phyloP scores from a whole-genome alignment of 2,113 vertebrate species.

The Aegotheles bennettii region DNA sequence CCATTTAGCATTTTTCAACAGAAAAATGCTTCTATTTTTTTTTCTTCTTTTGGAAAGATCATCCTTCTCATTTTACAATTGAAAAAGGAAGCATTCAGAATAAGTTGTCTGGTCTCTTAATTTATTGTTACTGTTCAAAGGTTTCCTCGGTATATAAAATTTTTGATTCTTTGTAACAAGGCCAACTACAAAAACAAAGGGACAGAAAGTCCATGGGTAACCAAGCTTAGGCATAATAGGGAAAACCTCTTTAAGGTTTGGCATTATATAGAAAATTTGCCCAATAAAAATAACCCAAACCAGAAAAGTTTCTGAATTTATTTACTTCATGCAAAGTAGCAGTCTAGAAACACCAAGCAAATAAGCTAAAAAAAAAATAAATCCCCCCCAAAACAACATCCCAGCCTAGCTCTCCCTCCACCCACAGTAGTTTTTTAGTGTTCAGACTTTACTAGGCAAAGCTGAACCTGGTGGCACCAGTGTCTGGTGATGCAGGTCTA shows the following conservation, averaged over 20 bases:
- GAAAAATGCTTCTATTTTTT: not conserved
- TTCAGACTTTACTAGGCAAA: not conserved
- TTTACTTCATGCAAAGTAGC: not conserved
- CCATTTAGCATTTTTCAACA: not conserved
- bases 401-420: not conserved
- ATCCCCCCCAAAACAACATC: not conserved
- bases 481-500: not conserved
- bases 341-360: conserved; percentile 3
- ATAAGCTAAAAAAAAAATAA: not conserved
- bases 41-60: not conserved
- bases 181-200: conserved; percentile 27
- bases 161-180: not conserved
- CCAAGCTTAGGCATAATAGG: not conserved
- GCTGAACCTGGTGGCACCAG: not conserved
- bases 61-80: not conserved
- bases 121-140: conserved; percentile 19
- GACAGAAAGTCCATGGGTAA: not conserved
- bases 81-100: not conserved
- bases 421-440: not conserved
- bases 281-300: conserved; percentile 1
- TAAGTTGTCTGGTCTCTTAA: not conserved
- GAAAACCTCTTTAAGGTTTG: not conserved
- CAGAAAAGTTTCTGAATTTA: not conserved
- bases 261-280: not conserved
- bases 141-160: conserved; percentile 13